These are phyloP conservation scores for Eulemur rufifrons DNA, from an alignment of 2,113 vertebrate species.

Conservation along the genomic window DNA sequence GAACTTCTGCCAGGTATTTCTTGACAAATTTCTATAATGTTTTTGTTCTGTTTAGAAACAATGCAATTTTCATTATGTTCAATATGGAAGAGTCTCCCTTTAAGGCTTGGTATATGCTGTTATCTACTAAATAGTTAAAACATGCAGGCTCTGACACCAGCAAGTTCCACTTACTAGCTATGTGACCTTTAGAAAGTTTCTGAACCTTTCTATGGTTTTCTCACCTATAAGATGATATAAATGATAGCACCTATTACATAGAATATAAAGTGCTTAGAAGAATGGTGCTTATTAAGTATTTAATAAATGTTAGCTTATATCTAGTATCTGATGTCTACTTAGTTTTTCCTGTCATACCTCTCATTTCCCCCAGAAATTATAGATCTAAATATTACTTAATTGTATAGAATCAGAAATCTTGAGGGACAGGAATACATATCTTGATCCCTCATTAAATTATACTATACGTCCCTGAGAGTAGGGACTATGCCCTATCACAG, in stretches of 20 bases:
- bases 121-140: conserved; percentile 3
- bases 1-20: neutral
- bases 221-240: neutral
- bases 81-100: neutral
- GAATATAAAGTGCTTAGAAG: conserved; percentile 1
- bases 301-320: neutral
- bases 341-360: neutral
- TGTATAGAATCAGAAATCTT: neutral
- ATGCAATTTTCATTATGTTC: neutral
- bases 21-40: neutral
- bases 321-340: neutral
- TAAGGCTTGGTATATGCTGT: neutral
- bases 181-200: neutral
- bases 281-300: neutral
- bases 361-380: neutral
- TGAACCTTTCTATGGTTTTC: neutral
- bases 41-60: neutral
- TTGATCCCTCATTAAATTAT: neutral
- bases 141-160: neutral
- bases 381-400: neutral
- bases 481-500: neutral
- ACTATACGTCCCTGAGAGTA: neutral
- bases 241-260: neutral
- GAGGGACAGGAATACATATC: neutral
- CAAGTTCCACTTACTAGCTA: neutral